Base-by-base conservation (phyloP, 2,888 invertebrate species). In the Incurvaria masculella region DNA sequence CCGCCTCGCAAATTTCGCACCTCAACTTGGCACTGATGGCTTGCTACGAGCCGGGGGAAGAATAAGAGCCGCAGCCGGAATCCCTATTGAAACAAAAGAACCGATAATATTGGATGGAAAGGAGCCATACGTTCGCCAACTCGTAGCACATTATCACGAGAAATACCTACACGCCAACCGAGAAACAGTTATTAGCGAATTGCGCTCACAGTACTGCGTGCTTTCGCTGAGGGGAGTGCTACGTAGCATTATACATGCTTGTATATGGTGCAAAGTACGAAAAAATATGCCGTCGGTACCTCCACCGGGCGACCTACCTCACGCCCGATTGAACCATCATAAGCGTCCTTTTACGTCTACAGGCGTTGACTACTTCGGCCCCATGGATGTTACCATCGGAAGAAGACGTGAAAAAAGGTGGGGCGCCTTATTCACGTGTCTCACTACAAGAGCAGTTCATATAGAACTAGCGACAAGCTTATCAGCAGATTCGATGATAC, bases 131-230 rank as follows among this genome's bases (percentile, higher is more conserved):
- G 19, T 33, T 11, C 16, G n/a, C 8, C 33, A 11, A n/a, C 21
- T 38, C 33, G 23, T 8, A 47, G 23, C 14, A 47, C 10, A 52
- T 21, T 48, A 44, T n/a, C 49, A 53, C 40, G 4, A 43, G 17
- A 38, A 16, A 2, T 41, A 40, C 18, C 33, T 49, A 53, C 23
- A 42, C n/a, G n/a, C 43, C 11, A 48, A 43, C 1, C 17, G 8
- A 2, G 49, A 51, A 6, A 49, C 49, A 17, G 49, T 52, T 11
- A 20, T 53, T 6, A 52, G 49, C 33, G 45, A 49, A 10, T 5
- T 53, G 11, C 21, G 49, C 17, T 46, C 50, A 27, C 46, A 44
- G 20, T 53, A 43, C 21, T 50, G 51, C 40, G 49, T 53, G 20
- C 4, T 46, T 8, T 54, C 17, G 27, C 41, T 47, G 38, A 48